Conservation (phyloP, 2,888 invertebrate species). For the Anoplius nigerrimus region DNA sequence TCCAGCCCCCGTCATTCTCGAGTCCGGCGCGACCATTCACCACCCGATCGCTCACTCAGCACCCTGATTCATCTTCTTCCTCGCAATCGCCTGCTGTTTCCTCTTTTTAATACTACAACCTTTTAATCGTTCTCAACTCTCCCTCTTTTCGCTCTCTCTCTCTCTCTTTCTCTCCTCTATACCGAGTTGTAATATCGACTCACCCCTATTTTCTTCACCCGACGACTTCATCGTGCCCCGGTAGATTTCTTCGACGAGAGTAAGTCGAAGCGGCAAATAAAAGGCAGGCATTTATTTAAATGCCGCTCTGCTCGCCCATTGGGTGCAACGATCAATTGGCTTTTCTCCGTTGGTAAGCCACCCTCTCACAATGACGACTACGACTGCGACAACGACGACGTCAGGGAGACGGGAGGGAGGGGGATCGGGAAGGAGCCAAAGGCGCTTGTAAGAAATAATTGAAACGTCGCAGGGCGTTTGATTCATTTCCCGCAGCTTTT, state of each 20-base stretch:
- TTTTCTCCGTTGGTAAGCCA: constrained; percentile 34
- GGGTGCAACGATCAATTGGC: constrained; percentile 28
- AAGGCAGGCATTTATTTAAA: constrained; percentile 36
- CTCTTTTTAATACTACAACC: too few species aligned
- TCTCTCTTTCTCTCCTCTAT: constrained; percentile 1
- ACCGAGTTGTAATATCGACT: constrained; percentile 2
- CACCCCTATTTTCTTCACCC: not conserved
- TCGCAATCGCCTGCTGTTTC: too few species aligned
- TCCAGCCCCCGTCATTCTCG: not conserved
- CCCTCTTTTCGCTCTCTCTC: not conserved
- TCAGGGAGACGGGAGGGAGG: constrained; percentile 18
- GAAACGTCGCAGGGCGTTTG: constrained; percentile 71
- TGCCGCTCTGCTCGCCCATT: constrained; percentile 9
- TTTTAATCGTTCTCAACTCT: constrained; percentile 3
- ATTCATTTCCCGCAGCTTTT: constrained; percentile 71
- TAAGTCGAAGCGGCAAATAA: constrained; percentile 34
- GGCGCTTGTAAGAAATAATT: constrained; percentile 70
- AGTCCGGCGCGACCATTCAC: not conserved
- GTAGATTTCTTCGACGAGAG: constrained; percentile 24
- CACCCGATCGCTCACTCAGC: not conserved
- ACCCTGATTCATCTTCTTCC: too few species aligned
- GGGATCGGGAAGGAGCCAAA: constrained; percentile 3
- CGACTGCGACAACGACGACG: constrained; percentile 35
- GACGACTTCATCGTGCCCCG: constrained; percentile 8
- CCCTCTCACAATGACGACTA: constrained; percentile 7